Conservation (phyloP, 37 sponge, comb jelly and placozoan genomes). For the Lycopodina hypogea region DNA sequence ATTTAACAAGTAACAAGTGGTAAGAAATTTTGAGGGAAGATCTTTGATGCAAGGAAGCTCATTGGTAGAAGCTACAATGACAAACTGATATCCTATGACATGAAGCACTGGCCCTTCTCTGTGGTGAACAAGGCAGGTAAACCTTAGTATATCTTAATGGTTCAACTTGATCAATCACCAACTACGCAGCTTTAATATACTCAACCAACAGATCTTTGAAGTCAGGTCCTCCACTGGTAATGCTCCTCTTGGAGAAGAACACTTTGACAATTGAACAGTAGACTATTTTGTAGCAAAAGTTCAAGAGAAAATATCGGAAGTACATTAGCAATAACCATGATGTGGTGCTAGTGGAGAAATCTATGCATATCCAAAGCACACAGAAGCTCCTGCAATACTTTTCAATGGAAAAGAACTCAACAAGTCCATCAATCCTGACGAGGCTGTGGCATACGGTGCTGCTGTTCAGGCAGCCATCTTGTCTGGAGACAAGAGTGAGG, state of each 20-base stretch:
- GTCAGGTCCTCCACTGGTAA: slow-evolving; percentile 88
- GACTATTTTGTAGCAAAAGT: slow-evolving; percentile 74
- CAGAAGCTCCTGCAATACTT: slow-evolving; percentile 90
- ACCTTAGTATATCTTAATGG: slow-evolving; percentile 93
- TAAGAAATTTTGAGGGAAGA: slow-evolving; percentile 75
- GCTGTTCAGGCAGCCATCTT: slow-evolving; percentile 95
- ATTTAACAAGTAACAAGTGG: slow-evolving; percentile 80
- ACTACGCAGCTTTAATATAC: slow-evolving; percentile 84
- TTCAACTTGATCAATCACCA: slow-evolving; percentile 85
- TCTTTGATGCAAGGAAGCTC: slow-evolving; percentile 89
- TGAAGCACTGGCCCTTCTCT: slow-evolving; percentile 91
- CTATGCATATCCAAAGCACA: slow-evolving; percentile 87
- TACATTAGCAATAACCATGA: slow-evolving; percentile 77
- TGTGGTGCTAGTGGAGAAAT: slow-evolving; percentile 88
- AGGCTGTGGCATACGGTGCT: slow-evolving; percentile 96
- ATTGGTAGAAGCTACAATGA: slow-evolving; percentile 84
- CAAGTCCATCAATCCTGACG: slow-evolving; percentile 95
- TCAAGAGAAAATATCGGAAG: slow-evolving; percentile 83
- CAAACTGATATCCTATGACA: slow-evolving; percentile 65
- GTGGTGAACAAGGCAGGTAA: slow-evolving; percentile 72
- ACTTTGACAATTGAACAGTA: slow-evolving; percentile 94
- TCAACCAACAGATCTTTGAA: slow-evolving; percentile 81
- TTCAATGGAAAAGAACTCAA: slow-evolving; percentile 96
- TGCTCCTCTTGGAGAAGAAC: slow-evolving; percentile 91
- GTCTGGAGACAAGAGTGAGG: slow-evolving; percentile 76